Evolutionary conservation across 2,888 invertebrate genomes (phyloP), one percentile per base, ranked within the genome.

Genomic region (Drosophila hamatofila): DNA sequence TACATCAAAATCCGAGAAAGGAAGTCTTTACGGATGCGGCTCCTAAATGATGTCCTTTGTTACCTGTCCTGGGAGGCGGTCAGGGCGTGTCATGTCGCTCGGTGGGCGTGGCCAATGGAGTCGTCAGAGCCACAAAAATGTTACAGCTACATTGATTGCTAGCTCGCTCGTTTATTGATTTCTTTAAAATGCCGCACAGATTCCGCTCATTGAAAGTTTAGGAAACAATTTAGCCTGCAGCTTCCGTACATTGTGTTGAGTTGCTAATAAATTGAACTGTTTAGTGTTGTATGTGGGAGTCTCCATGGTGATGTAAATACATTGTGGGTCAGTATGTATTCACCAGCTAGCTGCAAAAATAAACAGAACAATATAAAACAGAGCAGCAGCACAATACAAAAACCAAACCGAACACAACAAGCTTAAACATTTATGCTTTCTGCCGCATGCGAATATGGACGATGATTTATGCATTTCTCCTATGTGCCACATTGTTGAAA

Each of bases 391-490:
- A 46, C 44, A 33, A 49, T 42, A 25, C 39, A 42, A 33, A 62
- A 44, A 27, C 39, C 39, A 9, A 64, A 58, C n/a, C 59, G 41
- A 60, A 35, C 33, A 67, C 21, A 72, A 63, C 44, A 52, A 64
- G 81, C 60, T 83, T 69, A 76, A 83, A 74, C 74, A 86, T 83
- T 81, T 76, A 80, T 76, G 71, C 61, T 71, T 67, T 66, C 59
- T 70, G 66, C 72, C 70, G 57, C 69, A 75, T 68, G 54, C 61
- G 58, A 71, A 77, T 62, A 46, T 39, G 52, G 25, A 41, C 52
- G 49, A 84, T 83, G 87, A 87, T 83, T 84, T 87, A 83, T 87
- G 82, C 80, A 81, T 81, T 75, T 73, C 63, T 81, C 59, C 61
- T 65, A 69, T 80, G 82, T 80, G 80, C 68, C 72, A 87, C 84